These are phyloP conservation scores for Lutjanus argentimaculatus DNA, from an alignment of 2,797 vertebrate species.

Conservation along the genomic window DNA sequence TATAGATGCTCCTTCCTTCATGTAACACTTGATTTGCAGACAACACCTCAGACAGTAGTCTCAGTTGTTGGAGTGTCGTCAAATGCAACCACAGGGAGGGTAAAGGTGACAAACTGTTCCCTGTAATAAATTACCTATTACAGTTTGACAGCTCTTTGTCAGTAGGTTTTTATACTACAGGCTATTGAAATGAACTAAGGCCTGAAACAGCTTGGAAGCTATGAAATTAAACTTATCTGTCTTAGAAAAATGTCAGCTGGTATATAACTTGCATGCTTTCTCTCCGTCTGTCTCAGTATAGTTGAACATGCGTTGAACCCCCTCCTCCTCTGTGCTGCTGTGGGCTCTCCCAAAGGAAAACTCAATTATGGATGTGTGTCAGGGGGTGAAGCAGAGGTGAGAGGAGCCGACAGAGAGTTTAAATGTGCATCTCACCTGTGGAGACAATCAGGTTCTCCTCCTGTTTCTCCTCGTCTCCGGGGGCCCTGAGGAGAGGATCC, in stretches of 20 bases:
- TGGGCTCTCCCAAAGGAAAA: conserved; percentile 18
- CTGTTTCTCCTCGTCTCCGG: conserved; percentile 92
- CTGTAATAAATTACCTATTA: not conserved
- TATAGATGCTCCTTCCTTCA: not conserved
- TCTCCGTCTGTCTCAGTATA: not conserved
- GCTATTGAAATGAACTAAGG: not conserved
- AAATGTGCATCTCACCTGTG: conserved; percentile 86
- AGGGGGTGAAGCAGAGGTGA: conserved; percentile 39
- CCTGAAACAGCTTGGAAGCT: not conserved
- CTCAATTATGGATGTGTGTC: conserved; percentile 47
- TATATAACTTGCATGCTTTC: too few species aligned
- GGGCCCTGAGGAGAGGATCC: conserved; percentile 84
- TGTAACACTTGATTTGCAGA: not conserved
- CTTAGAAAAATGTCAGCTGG: too few species aligned
- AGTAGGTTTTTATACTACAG: not conserved
- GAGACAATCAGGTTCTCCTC: conserved; percentile 91
- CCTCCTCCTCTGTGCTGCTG: not conserved
- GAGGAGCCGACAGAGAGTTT: conserved; percentile 37
- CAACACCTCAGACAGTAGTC: not conserved
- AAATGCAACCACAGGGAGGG: not conserved
- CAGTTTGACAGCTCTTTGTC: not conserved
- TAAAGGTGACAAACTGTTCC: not conserved
- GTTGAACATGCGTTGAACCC: not conserved
- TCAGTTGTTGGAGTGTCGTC: not conserved
- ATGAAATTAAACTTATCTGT: too few species aligned